These are phyloP conservation scores for Eristalis arbustorum DNA, from an alignment of 2,888 invertebrate genomes.

Conservation along the genomic window DNA sequence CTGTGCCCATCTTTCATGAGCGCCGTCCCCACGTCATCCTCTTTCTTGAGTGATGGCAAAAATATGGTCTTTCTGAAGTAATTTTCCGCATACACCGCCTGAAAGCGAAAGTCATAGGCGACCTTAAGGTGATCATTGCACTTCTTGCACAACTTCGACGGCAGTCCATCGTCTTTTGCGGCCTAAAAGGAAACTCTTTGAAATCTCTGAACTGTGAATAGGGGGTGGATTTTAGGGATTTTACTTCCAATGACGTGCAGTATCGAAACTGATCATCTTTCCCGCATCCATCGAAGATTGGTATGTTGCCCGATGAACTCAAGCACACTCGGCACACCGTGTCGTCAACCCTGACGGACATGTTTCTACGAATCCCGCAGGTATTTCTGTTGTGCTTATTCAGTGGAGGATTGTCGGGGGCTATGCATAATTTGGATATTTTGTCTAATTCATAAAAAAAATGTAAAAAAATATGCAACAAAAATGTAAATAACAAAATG, in stretches of 20 bases:
- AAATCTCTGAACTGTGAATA: neutral
- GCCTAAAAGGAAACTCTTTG: slow-evolving; percentile 23
- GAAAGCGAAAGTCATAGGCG: slow-evolving; percentile 71
- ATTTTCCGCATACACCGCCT: slow-evolving; percentile 70
- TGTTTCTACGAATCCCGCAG: neutral
- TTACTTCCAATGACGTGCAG: slow-evolving; percentile 66
- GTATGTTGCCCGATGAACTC: slow-evolving; percentile 60
- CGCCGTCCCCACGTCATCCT: neutral
- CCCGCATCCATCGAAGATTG: slow-evolving; percentile 68
- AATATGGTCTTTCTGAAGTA: slow-evolving; percentile 69
- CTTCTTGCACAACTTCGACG: slow-evolving; percentile 63
- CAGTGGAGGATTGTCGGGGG: neutral
- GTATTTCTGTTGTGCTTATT: neutral
- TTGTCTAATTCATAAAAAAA: slow-evolving; percentile 11
- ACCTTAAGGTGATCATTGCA: slow-evolving; percentile 68
- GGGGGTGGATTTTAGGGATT: neutral
- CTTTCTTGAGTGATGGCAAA: slow-evolving; percentile 57
- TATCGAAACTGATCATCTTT: slow-evolving; percentile 70
- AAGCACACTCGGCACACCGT: slow-evolving; percentile 69
- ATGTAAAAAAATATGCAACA: slow-evolving; percentile 3
- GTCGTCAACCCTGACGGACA: slow-evolving; percentile 64
- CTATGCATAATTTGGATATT: slow-evolving; percentile 5
- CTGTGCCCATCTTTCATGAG: neutral
- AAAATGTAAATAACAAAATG: slow-evolving; percentile 69
- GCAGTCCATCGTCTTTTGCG: slow-evolving; percentile 63